Conservation (phyloP, 2,888 invertebrate genomes). For the Drosophila anomelani region DNA sequence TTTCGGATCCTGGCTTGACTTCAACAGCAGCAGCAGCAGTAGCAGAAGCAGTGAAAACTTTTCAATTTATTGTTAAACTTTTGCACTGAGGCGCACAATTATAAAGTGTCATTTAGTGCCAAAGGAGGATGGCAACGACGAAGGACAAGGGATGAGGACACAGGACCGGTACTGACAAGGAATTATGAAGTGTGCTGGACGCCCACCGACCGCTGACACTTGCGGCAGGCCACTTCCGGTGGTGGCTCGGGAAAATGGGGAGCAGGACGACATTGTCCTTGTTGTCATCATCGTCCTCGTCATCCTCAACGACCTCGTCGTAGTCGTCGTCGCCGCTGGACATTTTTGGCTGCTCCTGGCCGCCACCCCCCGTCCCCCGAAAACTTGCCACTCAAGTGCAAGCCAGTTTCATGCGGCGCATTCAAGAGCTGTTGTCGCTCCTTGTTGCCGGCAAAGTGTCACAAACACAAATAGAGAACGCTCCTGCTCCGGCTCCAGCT, state of each 20-base stretch:
- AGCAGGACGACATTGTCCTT: constrained; percentile 29
- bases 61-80: constrained; percentile 82
- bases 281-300: constrained; percentile 61
- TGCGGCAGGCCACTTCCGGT: constrained; percentile 77
- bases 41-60: constrained; percentile 67
- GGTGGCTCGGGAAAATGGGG: constrained; percentile 45
- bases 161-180: constrained; percentile 60
- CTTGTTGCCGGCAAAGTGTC: constrained; percentile 65
- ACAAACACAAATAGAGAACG: constrained; percentile 75
- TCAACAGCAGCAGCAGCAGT: constrained; percentile 44
- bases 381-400: constrained; percentile 73
- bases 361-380: constrained; percentile 17
- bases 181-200: constrained; percentile 74
- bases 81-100: constrained; percentile 80
- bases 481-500: constrained; percentile 24
- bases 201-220: constrained; percentile 66
- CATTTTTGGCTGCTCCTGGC: constrained; percentile 57
- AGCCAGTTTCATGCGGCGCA: constrained; percentile 72
- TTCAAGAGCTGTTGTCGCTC: constrained; percentile 58
- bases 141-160: neutral
- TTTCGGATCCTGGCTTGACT: constrained; percentile 67
- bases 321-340: constrained; percentile 60
- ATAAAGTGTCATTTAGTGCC: constrained; percentile 81
- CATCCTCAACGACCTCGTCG: constrained; percentile 56
- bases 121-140: constrained; percentile 1